Base-by-base conservation (phyloP, 2,888 invertebrate species). In the Mythimna lalbum region DNA sequence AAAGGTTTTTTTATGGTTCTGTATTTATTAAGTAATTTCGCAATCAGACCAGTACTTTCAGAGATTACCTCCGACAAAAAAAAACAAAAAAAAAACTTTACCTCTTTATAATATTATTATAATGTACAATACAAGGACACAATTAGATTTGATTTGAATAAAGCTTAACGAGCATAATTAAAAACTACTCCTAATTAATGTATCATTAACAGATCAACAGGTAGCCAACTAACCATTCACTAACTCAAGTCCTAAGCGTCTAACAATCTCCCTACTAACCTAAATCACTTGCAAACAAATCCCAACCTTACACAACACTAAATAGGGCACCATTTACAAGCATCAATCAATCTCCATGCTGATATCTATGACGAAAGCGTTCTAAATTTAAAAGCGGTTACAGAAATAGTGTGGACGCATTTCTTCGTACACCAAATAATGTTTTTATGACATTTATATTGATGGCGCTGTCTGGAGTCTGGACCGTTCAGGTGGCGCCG, bases 391-490 rank as follows among this genome's bases (percentile, higher is more conserved):
- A 78, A 79, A 31, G 14, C 39, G n/a, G 59, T 55, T 52, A 69
- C 80, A 39, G 70, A 82, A 86, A 86, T 86, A 86, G 77, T 68
- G 62, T 72, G 63, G 43, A 33, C 84, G 78, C 76, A 86, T 84
- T 75, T 76, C 80, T 73, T 68, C 65, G 64, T 56, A 67, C 55
- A 55, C 50, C 75, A 73, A 82, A 73, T 78, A 63, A 69, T 80
- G 78, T 72, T 76, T 82, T 83, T 82, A 79, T 83, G 78, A 76
- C 63, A 83, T 85, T 71, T 80, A 70, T 77, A 83, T 82, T 71
- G 66, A 59, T 63, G 65, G 21, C 56, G 55, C 56, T 65, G 81
- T 80, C 73, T 83, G 55, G 43, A 52, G 79, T 80, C 76, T 84
- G 70, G 63, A 73, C 61, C 69, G 71, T 70, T 65, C 55, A 4